Evolutionary conservation across 1,140 invertebrate species (phyloP), one percentile per base, ranked within the genome.

Genomic region (Laodelphax striatellus): DNA sequence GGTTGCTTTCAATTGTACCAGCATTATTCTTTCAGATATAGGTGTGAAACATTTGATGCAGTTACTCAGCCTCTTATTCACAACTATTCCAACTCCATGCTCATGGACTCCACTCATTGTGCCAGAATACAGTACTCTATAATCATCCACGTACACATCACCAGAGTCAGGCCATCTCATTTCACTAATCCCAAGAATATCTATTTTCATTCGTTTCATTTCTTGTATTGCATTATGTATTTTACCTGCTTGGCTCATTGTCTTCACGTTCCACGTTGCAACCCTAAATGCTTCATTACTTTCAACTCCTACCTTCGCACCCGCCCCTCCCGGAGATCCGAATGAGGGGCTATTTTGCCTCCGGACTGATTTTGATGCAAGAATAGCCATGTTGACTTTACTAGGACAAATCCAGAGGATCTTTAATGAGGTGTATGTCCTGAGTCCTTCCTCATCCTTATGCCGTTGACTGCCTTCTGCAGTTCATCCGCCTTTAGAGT

Each of bases 81-180:
- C 17, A 21, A 67, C 58, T 22, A 67, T 46, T 8, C 50, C 64
- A 14, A 65, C 55, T n/a, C 65, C 65, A 54, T 64, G 60, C 46
- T 31, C 31, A 10, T 55, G 24, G 24, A 28, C 24, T 28, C 24
- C 24, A 6, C 24, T 28, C 6, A 28, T 28, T 28, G 24, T 28
- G 24, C 24, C 24, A 4, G 24, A 28, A 28, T 28, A 28, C 24
- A 28, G 24, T 38, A 61, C 56, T 41, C 19, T 66, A 55, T 19
- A 59, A 2, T 22, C 8, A 22, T 50, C 56, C 2, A 5, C 42
- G 34, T n/a, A 59, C 42, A 9, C 17, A 34, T 59, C 21, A 19
- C 57, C 60, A 42, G 28, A 38, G 44, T 31, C 55, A 11, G 17
- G 46, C 65, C 61, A 65, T 34, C 57, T 10, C 2, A 57, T 55